A percentile compares a stretch with the other conserved stretches of the same genome.
These are phyloP conservation scores for Microchrysa polita DNA, from an alignment of 2,888 invertebrate genomes.

Conservation along the genomic window DNA sequence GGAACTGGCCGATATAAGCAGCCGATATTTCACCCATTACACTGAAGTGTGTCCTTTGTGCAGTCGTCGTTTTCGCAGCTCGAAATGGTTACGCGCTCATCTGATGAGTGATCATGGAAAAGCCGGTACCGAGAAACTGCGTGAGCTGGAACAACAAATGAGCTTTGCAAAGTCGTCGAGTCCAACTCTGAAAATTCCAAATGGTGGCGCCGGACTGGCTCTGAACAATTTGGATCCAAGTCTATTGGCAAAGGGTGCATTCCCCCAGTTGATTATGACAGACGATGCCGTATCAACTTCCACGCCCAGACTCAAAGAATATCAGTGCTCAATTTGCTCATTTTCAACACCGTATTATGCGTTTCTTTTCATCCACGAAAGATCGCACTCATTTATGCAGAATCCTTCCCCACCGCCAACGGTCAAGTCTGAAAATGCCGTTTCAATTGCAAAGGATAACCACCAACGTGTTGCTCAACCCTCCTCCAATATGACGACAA, in stretches of 20 bases:
- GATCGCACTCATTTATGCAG: constrained; percentile 73
- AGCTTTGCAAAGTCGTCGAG: constrained; percentile 60
- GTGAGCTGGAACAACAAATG: constrained; percentile 60
- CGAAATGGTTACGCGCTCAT: constrained; percentile 89
- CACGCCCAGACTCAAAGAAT: constrained; percentile 71
- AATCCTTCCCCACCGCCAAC: constrained; percentile 57
- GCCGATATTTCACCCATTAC: constrained; percentile 73
- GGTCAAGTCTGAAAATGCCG: constrained; percentile 56
- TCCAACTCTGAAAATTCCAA: constrained; percentile 63
- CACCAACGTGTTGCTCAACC: constrained; percentile 67
- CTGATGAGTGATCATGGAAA: constrained; percentile 85
- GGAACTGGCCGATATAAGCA: constrained; percentile 67
- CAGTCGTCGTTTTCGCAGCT: constrained; percentile 85
- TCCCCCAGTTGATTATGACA: constrained; percentile 50
- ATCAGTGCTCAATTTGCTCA: constrained; percentile 89
- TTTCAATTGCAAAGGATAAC: constrained; percentile 70
- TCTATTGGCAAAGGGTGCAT: constrained; percentile 61
- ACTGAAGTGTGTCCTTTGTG: constrained; percentile 86
- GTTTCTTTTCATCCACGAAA: constrained; percentile 91
- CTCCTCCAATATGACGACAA: constrained; percentile 66
- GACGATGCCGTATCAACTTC: constrained; percentile 56
- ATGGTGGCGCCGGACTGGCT: constrained; percentile 56
- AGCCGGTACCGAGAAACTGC: constrained; percentile 63
- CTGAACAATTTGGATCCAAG: constrained; percentile 54
- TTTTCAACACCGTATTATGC: constrained; percentile 90